A percentile compares a stretch with the other conserved stretches of the same genome.
Evolutionary conservation across 2,797 vertebrate genomes (phyloP).

Genomic region (Ctenosaura bakeri): DNA sequence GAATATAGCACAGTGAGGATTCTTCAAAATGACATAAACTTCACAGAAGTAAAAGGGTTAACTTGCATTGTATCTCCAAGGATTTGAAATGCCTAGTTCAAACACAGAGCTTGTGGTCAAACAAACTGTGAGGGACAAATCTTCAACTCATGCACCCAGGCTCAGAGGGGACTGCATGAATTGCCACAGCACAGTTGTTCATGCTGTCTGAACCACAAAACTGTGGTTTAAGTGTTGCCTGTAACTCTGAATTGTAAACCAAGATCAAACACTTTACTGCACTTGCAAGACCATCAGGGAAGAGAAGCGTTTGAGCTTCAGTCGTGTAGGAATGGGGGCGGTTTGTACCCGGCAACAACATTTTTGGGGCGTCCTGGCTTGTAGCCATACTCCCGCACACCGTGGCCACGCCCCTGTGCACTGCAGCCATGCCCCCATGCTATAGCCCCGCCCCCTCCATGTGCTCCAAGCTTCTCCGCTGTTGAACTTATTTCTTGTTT

Average conservation of each 20-base stretch:
- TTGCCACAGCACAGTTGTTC: not conserved
- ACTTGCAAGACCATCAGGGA: not conserved
- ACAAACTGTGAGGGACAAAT: not conserved
- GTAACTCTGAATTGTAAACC: not conserved
- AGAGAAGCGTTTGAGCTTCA: not conserved
- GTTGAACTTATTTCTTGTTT: not conserved
- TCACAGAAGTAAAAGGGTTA: not conserved
- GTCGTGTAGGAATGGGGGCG: no score
- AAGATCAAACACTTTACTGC: not conserved
- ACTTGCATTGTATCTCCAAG: not conserved
- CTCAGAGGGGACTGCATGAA: not conserved
- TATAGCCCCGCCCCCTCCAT: no score
- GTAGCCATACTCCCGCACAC: no score
- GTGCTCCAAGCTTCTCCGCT: no score
- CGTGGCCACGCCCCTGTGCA: no score
- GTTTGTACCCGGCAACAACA: no score
- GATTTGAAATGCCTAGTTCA: not conserved
- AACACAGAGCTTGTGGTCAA: not conserved
- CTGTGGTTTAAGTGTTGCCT: not conserved
- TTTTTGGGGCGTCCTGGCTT: no score
- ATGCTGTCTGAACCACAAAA: no score
- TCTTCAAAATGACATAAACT: conserved; percentile 8
- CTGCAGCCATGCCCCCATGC: no score
- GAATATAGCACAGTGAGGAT: not conserved
- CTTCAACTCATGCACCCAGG: no score